phyloP scores from a whole-genome alignment of 2,888 invertebrate genomes.

The Drosophila nr. perissopoda region DNA sequence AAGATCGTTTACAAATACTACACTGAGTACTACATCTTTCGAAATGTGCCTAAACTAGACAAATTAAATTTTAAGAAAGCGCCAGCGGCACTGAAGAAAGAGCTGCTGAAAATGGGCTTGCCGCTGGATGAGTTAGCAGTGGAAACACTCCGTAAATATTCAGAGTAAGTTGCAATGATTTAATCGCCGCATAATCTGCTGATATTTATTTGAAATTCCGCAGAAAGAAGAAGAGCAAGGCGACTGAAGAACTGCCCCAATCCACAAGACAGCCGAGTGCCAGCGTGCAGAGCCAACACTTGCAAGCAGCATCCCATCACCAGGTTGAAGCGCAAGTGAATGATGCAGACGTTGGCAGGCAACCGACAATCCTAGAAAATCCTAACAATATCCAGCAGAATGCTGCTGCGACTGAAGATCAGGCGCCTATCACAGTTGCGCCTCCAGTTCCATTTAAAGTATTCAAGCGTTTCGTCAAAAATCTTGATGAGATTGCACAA shows the following conservation, averaged over 20 bases:
- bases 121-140: slow-evolving; percentile 27
- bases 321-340: background rate
- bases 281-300: too few relatives aligned
- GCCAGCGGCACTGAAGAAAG: background rate
- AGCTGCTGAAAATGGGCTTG: slow-evolving; percentile 14
- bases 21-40: slow-evolving; percentile 42
- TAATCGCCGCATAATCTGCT: background rate
- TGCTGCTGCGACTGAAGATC: background rate
- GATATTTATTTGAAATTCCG: background rate
- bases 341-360: background rate
- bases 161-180: background rate
- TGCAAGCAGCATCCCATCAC: background rate
- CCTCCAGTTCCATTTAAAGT: slow-evolving; percentile 29
- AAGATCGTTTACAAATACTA: slow-evolving; percentile 33
- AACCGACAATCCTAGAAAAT: background rate
- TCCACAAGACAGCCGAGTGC: too few relatives aligned
- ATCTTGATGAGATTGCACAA: slow-evolving; percentile 31
- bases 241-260: background rate
- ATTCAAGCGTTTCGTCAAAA: slow-evolving; percentile 40
- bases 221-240: background rate
- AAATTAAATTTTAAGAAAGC: slow-evolving; percentile 9
- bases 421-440: background rate
- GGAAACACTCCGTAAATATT: background rate
- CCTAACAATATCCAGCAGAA: background rate
- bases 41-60: background rate